A percentile compares a stretch with the other conserved stretches of the same genome.
These are phyloP conservation scores for Stictonetta naevosa DNA, from an alignment of 2,113 vertebrate species.

Conservation along the genomic window DNA sequence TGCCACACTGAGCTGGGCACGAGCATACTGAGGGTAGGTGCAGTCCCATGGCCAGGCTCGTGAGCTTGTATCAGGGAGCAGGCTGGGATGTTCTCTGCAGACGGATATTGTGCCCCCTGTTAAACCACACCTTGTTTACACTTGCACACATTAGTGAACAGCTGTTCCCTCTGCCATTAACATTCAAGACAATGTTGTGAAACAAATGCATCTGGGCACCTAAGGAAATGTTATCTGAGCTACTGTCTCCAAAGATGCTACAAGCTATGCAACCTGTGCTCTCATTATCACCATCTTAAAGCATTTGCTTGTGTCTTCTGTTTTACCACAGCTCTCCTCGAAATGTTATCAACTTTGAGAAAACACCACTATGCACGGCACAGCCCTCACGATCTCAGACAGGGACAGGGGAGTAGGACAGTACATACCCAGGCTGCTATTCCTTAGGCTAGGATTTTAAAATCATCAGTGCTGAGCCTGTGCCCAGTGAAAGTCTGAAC, in stretches of 20 bases:
- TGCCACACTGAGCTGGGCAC: accelerated
- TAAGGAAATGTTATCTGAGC: not conserved
- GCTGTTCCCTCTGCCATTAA: not conserved
- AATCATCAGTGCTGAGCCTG: not conserved
- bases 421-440: not conserved
- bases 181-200: not conserved
- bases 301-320: not conserved
- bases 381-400: not conserved
- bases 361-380: not conserved
- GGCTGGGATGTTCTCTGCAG: not conserved
- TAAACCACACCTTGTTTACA: not conserved
- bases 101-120: not conserved
- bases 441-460: not conserved
- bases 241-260: not conserved
- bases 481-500: not conserved
- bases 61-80: not conserved
- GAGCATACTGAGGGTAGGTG: accelerated
- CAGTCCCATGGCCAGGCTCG: not conserved
- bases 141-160: not conserved
- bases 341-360: not conserved
- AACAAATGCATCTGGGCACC: not conserved
- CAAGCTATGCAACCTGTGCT: not conserved
- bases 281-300: not conserved
- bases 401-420: not conserved
- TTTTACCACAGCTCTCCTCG: not conserved